These are phyloP conservation scores for Ceraclea dissimilis DNA, from an alignment of 2,888 invertebrate genomes.

Conservation along the genomic window DNA sequence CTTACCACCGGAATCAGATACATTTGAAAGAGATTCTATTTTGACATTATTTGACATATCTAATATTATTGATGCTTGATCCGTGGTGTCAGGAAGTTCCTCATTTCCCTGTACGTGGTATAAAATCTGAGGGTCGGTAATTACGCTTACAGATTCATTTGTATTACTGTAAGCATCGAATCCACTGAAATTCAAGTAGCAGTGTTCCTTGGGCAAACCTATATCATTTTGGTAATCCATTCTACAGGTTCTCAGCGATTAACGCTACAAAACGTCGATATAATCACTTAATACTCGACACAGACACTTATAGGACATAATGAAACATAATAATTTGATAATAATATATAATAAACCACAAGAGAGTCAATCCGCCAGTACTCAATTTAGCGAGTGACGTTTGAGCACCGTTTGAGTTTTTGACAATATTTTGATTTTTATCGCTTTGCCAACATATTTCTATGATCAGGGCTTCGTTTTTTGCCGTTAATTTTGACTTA, in stretches of 20 bases:
- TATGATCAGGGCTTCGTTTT: too few species aligned
- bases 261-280: too few species aligned
- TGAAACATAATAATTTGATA: too few species aligned
- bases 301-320: too few species aligned
- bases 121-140: neutral
- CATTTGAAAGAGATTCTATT: neutral
- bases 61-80: neutral
- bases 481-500: too few species aligned
- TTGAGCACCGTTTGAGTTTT: too few species aligned
- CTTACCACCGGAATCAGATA: neutral
- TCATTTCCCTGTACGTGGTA: neutral
- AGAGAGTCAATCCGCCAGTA: too few species aligned
- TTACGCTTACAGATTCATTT: neutral
- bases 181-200: neutral
- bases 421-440: too few species aligned
- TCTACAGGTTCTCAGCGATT: neutral
- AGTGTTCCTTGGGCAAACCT: neutral
- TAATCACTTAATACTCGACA: too few species aligned
- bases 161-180: neutral
- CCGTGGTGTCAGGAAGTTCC: neutral
- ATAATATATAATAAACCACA: too few species aligned
- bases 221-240: neutral
- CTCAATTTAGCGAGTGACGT: too few species aligned
- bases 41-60: neutral
- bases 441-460: too few species aligned